Base-by-base conservation (phyloP, 2,888 invertebrate species). In the Lypha dubia region DNA sequence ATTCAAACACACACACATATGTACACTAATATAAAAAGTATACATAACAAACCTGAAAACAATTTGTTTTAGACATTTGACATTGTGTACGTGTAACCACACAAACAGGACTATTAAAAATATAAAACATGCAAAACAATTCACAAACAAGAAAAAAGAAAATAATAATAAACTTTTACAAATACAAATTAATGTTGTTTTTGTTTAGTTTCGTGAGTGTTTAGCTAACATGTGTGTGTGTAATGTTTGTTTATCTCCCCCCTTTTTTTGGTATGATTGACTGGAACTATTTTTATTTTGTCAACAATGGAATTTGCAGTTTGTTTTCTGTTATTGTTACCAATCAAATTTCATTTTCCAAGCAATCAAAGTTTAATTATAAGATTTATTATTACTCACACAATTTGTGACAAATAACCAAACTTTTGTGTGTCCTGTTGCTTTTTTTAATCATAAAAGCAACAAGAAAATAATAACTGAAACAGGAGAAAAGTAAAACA, bases 321-420 rank as follows among this genome's bases (percentile, higher is more conserved):
- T 84, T 84, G 60, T 84, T 56, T 80, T 79, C 71, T 77, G 76
- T 84, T 84, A 84, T 81, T 84, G 81, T 79, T 74, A 58, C 70
- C 77, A 81, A 84, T 81, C 84, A 84, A 84, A 79, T 75, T 74
- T 84, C 74, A 77, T 68, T 84, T 84, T 62, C 49, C 63, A 81
- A 84, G 28, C 74, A 84, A 81, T 84, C 84, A 84, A 84, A 84
- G 63, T 84, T 84, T 81, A 84, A 84, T 84, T 84, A 84, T 63
- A 70, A 79, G 77, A 84, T 70, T 74, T 81, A 81, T 84, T 81
- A 75, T 79, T 17, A 63, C 70, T 74, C 68, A 51, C 51, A 58
- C 67, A 81, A n/a, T 56, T 68, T 75, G 68, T 38, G 44, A 75
- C 62, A 75, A 68, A 68, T 60, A 51, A 8, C 17, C 49, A 49